Percentiles rank a stretch among this genome's conserved stretches.
phyloP scores from a whole-genome alignment of 2,797 vertebrate species.

The Syngnathus acus region DNA sequence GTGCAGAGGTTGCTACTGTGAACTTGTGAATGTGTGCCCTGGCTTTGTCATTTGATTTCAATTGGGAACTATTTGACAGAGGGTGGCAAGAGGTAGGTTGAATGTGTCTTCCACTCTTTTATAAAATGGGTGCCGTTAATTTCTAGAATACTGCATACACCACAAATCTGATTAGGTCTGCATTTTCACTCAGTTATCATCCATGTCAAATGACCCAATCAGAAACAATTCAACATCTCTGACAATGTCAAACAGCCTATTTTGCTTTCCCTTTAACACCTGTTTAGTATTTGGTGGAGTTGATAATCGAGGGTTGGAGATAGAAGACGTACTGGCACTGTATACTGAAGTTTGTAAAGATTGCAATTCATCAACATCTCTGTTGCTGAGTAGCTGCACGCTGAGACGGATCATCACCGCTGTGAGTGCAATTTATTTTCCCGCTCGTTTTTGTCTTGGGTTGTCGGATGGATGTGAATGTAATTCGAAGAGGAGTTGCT shows the following conservation, averaged over 20 bases:
- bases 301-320: too few relatives aligned
- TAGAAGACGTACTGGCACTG: too few relatives aligned
- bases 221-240: too few relatives aligned
- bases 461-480: slow-evolving; percentile 31
- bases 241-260: too few relatives aligned
- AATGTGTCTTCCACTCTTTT: background rate
- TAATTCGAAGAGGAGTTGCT: slow-evolving; percentile 13
- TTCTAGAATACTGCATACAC: background rate
- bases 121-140: background rate
- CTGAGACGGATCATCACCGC: background rate
- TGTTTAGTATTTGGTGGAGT: too few relatives aligned
- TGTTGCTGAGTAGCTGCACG: background rate
- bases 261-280: too few relatives aligned
- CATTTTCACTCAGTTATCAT: too few relatives aligned
- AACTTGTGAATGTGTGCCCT: background rate
- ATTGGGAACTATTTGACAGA: background rate
- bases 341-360: background rate
- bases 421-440: slow-evolving; percentile 9
- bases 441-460: slow-evolving; percentile 9
- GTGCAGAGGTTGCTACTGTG: background rate
- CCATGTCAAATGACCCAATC: too few relatives aligned
- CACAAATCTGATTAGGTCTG: too few relatives aligned
- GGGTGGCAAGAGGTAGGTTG: background rate
- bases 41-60: background rate
- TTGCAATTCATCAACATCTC: background rate